phyloP scores from a whole-genome alignment of 2,888 invertebrate genomes.

The Melanostoma scalare region DNA sequence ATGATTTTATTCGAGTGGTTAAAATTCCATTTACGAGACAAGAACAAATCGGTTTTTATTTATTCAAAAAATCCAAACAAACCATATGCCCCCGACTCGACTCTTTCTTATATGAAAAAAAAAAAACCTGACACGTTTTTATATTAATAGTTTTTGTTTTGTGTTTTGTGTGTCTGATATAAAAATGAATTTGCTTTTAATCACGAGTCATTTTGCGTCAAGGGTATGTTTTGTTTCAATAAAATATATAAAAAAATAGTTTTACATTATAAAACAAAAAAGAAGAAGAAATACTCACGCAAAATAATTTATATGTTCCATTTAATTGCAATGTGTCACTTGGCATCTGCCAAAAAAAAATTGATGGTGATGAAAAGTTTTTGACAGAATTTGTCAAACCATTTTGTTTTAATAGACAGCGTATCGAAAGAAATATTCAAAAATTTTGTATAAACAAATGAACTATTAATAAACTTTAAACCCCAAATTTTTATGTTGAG shows the following conservation, averaged over 20 bases:
- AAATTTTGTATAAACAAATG: constrained; percentile 31
- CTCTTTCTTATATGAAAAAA: no score
- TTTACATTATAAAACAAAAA: constrained; percentile 1
- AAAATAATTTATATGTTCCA: not conserved
- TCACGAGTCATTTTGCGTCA: not conserved
- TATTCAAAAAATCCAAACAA: no score
- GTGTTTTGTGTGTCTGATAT: constrained; percentile 3
- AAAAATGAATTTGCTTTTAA: constrained; percentile 1
- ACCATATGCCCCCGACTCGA: no score
- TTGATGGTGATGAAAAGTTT: constrained; percentile 32
- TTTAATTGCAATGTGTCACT: constrained; percentile 17
- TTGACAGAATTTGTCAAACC: constrained; percentile 49
- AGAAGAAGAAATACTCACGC: not conserved
- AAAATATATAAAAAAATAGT: not conserved
- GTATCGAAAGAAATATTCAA: constrained; percentile 36
- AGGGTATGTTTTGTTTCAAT: not conserved
- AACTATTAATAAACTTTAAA: constrained; percentile 37
- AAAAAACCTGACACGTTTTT: no score
- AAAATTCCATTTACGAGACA: no score
- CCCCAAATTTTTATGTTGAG: constrained; percentile 22
- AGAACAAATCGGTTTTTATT: no score
- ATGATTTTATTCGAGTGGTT: no score
- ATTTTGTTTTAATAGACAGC: constrained; percentile 42
- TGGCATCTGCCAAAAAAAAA: not conserved
- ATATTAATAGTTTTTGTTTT: not conserved